Percentiles rank a stretch among this genome's conserved stretches.
phyloP scores from a whole-genome alignment of 1,140 invertebrate species.

The Muscidifurax raptorellus region DNA sequence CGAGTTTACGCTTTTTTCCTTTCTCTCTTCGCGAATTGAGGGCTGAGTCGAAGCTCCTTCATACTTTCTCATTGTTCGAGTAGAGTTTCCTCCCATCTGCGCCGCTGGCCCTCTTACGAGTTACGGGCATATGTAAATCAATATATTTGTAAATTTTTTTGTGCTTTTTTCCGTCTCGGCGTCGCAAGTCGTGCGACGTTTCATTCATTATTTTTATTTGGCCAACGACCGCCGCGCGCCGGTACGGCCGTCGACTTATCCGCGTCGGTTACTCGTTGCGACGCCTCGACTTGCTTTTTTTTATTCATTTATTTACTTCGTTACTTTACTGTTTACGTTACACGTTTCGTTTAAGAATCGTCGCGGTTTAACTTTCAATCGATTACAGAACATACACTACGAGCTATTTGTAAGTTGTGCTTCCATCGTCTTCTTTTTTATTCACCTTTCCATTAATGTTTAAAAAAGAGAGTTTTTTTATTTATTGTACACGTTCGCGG shows the following conservation, averaged over 20 bases:
- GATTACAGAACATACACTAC: constrained; percentile 77
- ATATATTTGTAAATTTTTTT: constrained; percentile 77
- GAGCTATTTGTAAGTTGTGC: constrained; percentile 74
- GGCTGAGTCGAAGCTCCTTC: constrained; percentile 16
- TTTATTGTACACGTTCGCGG: constrained; percentile 71
- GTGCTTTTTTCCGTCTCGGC: constrained; percentile 60
- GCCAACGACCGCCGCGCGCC: constrained; percentile 60
- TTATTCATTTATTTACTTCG: constrained; percentile 64
- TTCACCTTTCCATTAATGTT: constrained; percentile 62
- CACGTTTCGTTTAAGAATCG: constrained; percentile 47
- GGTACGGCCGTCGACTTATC: constrained; percentile 49
- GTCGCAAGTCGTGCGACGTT: constrained; percentile 33
- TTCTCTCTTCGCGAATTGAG: not conserved
- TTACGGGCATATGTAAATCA: constrained; percentile 78
- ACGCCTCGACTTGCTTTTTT: constrained; percentile 58
- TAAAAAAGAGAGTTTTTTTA: constrained; percentile 59
- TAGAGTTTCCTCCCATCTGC: constrained; percentile 54
- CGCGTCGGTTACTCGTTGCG: constrained; percentile 22
- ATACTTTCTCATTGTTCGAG: constrained; percentile 45
- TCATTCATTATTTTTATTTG: not conserved
- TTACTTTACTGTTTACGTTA: constrained; percentile 52
- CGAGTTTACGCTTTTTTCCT: not conserved
- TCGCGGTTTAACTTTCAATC: constrained; percentile 68
- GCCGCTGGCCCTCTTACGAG: constrained; percentile 72
- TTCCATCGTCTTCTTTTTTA: constrained; percentile 57